These are phyloP conservation scores for Kuschelorhynchus macadamiae DNA, from an alignment of 2,888 invertebrate species.

Conservation along the genomic window DNA sequence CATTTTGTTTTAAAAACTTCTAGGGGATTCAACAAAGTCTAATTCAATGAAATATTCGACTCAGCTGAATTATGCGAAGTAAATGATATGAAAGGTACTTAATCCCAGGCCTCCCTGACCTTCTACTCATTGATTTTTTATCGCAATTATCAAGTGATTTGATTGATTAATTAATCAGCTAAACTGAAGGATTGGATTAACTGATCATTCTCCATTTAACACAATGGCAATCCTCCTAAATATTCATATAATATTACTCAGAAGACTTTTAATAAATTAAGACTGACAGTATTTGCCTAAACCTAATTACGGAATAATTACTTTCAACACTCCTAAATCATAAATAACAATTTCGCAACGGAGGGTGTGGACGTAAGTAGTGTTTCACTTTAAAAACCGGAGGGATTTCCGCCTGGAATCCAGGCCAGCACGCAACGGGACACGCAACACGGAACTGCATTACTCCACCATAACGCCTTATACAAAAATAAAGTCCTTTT, in stretches of 20 bases:
- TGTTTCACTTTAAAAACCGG: constrained; percentile 34
- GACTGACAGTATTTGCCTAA: constrained; percentile 30
- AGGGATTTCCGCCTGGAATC: constrained; percentile 32
- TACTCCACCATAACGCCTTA: background rate
- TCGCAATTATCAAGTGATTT: too few species aligned
- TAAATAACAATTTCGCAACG: constrained; percentile 33
- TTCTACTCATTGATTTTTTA: too few species aligned
- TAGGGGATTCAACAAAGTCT: too few species aligned
- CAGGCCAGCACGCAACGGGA: constrained; percentile 22
- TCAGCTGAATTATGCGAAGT: too few species aligned
- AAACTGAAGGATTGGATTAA: too few species aligned
- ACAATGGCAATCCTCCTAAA: too few species aligned
- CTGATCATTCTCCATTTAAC: too few species aligned
- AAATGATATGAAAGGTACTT: too few species aligned
- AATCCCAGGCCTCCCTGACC: too few species aligned
- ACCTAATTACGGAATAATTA: constrained; percentile 24
- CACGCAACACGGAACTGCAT: constrained; percentile 26
- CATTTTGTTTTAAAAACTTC: too few species aligned
- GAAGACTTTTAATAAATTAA: constrained; percentile 16
- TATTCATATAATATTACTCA: background rate
- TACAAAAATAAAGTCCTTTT: background rate
- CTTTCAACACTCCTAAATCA: constrained; percentile 34
- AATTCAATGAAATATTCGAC: too few species aligned
- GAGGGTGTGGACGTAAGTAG: constrained; percentile 34
- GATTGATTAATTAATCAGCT: too few species aligned